Base-by-base conservation (phyloP, 2,888 invertebrate species). In the Luffia ferchaultella region DNA sequence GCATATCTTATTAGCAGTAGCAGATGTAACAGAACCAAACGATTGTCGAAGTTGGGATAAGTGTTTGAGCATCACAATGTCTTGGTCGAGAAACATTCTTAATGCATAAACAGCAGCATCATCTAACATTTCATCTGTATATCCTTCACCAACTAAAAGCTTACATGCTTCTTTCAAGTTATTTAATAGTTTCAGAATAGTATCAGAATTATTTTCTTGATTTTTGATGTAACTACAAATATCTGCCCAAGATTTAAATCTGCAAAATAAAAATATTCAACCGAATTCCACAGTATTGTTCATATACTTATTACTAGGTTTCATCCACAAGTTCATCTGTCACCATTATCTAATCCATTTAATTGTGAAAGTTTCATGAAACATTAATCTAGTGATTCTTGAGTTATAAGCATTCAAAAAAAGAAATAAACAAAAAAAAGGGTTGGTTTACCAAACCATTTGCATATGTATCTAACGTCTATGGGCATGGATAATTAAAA, bases 21-120 rank as follows among this genome's bases (percentile, higher is more conserved):
- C 45, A 5, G 80, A 73, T 1, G 85, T 78, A 19, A 88, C 80
- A 43, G 76, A 72, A 1, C 90, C 90, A 67, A 90, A 89, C 57
- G 85, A 82, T 50, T 86, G 80, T 52, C 86, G 80, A 15, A 93
- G 64, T 49, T 86, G 73, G 1, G 83, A 73, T 1, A 85, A 65
- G 62, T 89, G 88, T 56, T 87, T 87, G 42, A 86, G 73, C 64
- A 87, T 84, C 7, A 90, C 77, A 49, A 86, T 73, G 48, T 84
- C 85, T 51, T 87, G 85, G 48, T 88, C 85, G 1, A 90, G 68
- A 60, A 92, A 87, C 63, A 90, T 70, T 58, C 86, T 76, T 1
- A 92, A 71, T 0, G 88, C 70, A 59, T 87, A 85, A 0, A 91
- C 72, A 0, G 88, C 68, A 1, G 90, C 86, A 67, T 90, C 90